Base-by-base conservation (phyloP, 2,113 vertebrate species). In the Morone chrysops region DNA sequence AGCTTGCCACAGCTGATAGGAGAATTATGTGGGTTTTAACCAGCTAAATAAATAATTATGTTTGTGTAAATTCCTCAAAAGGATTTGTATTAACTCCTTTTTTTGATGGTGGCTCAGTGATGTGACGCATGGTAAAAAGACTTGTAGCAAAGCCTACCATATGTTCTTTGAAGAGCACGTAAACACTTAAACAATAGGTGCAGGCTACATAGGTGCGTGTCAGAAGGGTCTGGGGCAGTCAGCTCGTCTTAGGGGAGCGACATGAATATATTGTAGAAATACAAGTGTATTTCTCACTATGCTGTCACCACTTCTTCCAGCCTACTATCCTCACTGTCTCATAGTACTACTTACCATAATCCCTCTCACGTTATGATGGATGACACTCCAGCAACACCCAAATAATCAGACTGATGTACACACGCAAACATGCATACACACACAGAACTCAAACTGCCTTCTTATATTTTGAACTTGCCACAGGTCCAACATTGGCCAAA, bases 21-120 rank as follows among this genome's bases (percentile, higher is more conserved):
- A 93, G 93, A 91, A 95, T 94, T 94, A 93, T 92, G 88, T 81
- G 90, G 93, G 92, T 86, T 95, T 95, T 92, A 92, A 92, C 92
- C 82, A 90, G 89, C 92, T 92, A 94, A 94, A 94, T 93, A 93
- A 94, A 94, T 94, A 94, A 94, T 94, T 94, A 94, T 94, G 92
- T 94, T 85, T 91, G 90, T 91, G 87, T 92, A 94, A 93, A 93
- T 92, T 94, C 90, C 92, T 94, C 93, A 92, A 92, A 95, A 93
- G 93, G 93, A 95, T 94, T 93, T 92, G 91, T 93, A 91, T 92
- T 91, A 92, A 87, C 81, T 90, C 65, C 75, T 77, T 84, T 91
- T 92, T 90, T 78, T 91, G 74, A 90, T 91, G 90, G 78, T 25
- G 84, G 89, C 86, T 93, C 76, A 88, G 80, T 90, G 82, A 87